Evolutionary conservation across 2,888 invertebrate species (phyloP), one percentile per base, ranked within the genome.

Genomic region (Diplolepis rosae): DNA sequence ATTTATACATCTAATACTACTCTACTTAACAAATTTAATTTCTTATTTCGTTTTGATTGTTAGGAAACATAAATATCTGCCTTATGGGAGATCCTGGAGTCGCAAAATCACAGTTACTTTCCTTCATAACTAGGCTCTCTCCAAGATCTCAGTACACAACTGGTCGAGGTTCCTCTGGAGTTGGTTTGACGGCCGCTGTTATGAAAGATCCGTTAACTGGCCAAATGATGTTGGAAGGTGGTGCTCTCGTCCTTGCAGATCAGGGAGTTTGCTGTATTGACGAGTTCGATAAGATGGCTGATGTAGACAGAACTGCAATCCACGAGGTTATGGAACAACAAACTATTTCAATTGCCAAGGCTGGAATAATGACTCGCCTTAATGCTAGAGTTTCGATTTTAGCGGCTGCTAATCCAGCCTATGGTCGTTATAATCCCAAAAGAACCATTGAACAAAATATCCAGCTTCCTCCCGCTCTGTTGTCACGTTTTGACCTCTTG

Each of bases 81-180:
- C 90, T 99, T 83, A 99, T 99, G 99, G 99, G 99, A 50, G 99
- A 99, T 91, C 99, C 99, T 27, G 99, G 99, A 83, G 99, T 99
- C 70, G 99, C 99, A 69, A 99, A 99, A 90, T 98, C 98, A 0
- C 99, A 99, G 90, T 90, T 99, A 71, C 91, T 99, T 65, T 93
- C 94, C 70, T 99, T 98, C 90, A 98, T 99, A 73, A 96, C 96
- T 87, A 93, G 99, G 42, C 91, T 99, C 71, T 96, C 98, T 2
- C 93, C 96, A 1, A 93, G 99, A 86, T 96, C 94, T 84, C 98
- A 98, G 90, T 98, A 98, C 89, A 98, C 98, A 6, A 98, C 98
- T 0, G 98, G 98, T 0, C 91, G 98, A 28, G 99, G 99, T 71
- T 98, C 98, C 1, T 98, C 98, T 0, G 98, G 98, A 1, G 99